Evolutionary conservation across 2,888 invertebrate genomes (phyloP).

Genomic region (Synergus umbraculus): DNA sequence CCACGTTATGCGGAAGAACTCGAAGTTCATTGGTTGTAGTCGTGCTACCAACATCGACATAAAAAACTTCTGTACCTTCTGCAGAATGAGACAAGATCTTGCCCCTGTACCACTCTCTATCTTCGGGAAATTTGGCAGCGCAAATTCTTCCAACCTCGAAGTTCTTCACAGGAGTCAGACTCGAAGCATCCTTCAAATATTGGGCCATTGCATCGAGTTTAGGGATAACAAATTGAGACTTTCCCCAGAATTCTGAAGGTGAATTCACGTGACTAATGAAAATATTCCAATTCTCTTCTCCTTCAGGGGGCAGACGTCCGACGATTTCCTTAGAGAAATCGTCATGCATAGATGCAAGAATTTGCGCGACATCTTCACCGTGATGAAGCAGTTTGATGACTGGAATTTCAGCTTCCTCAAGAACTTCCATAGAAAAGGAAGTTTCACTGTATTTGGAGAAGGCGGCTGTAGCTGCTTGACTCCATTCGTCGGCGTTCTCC

Average conservation of each 20-base stretch:
- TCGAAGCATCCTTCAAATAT: conserved; percentile 80
- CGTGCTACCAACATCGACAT: conserved; percentile 85
- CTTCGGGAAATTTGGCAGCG: conserved; percentile 83
- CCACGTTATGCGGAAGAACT: conserved; percentile 81
- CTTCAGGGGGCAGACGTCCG: conserved; percentile 69
- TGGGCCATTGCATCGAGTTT: conserved; percentile 83
- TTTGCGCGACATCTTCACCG: conserved; percentile 19
- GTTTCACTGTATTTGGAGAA: neutral
- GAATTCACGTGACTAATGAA: conserved; percentile 65
- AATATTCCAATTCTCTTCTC: conserved; percentile 68
- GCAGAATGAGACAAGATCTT: conserved; percentile 80
- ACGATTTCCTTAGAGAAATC: conserved; percentile 48
- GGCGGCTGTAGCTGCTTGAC: neutral
- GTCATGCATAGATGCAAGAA: conserved; percentile 5
- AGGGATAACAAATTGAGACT: conserved; percentile 74
- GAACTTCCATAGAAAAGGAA: neutral
- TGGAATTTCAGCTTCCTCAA: conserved; percentile 14
- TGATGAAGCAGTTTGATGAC: neutral
- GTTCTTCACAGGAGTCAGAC: conserved; percentile 78
- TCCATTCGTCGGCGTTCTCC: conserved; percentile 76
- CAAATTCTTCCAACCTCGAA: conserved; percentile 80
- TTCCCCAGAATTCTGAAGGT: conserved; percentile 73
- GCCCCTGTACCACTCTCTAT: conserved; percentile 84
- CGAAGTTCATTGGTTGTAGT: conserved; percentile 80
- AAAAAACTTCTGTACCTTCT: conserved; percentile 81